Evolutionary conservation across 1,140 invertebrate species (phyloP).

Genomic region (Drosophila sp.): DNA sequence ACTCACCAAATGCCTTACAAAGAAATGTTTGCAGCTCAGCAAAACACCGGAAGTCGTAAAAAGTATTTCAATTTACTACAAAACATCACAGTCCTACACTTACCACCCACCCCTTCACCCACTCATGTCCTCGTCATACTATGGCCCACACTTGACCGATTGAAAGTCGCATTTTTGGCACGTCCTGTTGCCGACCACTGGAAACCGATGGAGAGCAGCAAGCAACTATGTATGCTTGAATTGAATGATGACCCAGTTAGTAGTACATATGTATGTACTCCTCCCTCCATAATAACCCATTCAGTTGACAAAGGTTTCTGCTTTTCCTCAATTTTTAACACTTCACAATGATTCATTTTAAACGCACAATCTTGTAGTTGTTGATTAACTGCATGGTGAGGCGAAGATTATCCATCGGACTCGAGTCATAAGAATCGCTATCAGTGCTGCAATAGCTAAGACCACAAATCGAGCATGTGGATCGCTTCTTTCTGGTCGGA

Average conservation of each 20-base stretch:
- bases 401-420: neutral
- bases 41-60: constrained; percentile 68
- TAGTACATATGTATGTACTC: neutral
- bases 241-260: neutral
- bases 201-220: constrained; percentile 14
- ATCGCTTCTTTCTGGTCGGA: neutral
- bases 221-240: constrained; percentile 29
- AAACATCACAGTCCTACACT: constrained; percentile 37
- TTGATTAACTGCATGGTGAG: neutral
- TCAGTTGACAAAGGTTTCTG: neutral
- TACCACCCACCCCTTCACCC: too few relatives aligned
- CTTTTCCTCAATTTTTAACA: neutral
- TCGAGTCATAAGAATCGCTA: neutral
- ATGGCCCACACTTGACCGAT: constrained; percentile 15
- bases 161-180: constrained; percentile 24
- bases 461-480: constrained; percentile 3
- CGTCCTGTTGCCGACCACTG: constrained; percentile 22
- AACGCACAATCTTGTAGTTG: constrained; percentile 11
- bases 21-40: constrained; percentile 57
- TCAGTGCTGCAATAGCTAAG: neutral
- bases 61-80: constrained; percentile 72
- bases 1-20: constrained; percentile 54
- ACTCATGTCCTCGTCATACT: too few relatives aligned
- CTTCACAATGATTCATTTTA: constrained; percentile 5
- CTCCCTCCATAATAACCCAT: neutral